Conservation (phyloP, 1,140 invertebrate genomes). For the Saccostrea echinata region DNA sequence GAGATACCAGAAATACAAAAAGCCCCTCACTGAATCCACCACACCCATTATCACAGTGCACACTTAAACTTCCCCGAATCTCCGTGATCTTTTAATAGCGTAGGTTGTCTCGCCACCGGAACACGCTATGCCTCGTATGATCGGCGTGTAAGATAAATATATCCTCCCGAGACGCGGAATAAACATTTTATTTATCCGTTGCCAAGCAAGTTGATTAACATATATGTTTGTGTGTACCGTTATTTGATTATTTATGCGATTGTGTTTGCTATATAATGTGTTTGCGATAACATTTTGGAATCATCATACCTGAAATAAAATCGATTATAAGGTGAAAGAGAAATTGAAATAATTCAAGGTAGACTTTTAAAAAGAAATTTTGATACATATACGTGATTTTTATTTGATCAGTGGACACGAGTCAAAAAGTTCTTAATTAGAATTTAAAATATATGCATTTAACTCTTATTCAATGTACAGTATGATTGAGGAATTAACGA, state of each 20-base stretch:
- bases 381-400: no score
- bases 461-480: no score
- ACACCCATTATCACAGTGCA: not conserved
- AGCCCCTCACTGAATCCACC: slow-evolving; percentile 25
- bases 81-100: not conserved
- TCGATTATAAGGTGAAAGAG: no score
- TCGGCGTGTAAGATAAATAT: not conserved
- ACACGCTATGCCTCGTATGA: not conserved
- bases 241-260: not conserved
- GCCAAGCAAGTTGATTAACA: not conserved
- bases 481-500: no score
- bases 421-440: no score
- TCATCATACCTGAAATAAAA: no score
- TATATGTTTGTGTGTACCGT: not conserved
- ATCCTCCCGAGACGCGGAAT: not conserved
- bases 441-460: no score
- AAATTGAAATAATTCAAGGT: no score
- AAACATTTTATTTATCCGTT: not conserved
- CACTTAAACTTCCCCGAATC: not conserved
- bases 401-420: no score
- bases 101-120: not conserved
- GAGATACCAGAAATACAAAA: slow-evolving; percentile 51
- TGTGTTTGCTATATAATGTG: not conserved
- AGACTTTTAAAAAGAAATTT: no score
- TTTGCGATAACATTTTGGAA: no score